phyloP scores from a whole-genome alignment of 2,888 invertebrate species.

The Rhamphomyia laevipes region DNA sequence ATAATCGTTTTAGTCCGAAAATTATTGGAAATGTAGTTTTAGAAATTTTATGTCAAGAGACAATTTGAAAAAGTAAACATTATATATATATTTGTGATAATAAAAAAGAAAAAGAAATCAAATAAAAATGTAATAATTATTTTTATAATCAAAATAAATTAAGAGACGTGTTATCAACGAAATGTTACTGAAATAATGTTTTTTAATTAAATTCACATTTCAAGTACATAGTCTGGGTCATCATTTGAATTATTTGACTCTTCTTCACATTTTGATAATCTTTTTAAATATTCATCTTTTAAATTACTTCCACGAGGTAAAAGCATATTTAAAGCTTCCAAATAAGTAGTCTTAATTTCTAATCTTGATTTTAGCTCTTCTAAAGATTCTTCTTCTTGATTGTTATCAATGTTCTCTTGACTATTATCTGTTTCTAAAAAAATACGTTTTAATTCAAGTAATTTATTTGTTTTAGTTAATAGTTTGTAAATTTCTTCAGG shows the following conservation, averaged over 20 bases:
- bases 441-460: conserved; percentile 53
- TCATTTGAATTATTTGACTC: neutral
- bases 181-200: no score
- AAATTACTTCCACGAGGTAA: neutral
- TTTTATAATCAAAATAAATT: no score
- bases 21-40: no score
- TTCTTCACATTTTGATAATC: neutral
- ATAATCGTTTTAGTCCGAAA: no score
- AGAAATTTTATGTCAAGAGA: no score
- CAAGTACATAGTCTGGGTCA: neutral
- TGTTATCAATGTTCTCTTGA: no score
- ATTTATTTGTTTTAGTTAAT: conserved; percentile 51
- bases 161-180: no score
- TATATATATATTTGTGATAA: no score
- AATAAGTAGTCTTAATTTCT: neutral
- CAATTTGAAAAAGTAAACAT: no score
- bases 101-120: no score
- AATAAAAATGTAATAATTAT: no score
- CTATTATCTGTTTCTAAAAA: conserved; percentile 39
- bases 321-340: neutral
- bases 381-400: neutral
- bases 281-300: neutral
- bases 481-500: conserved; percentile 47
- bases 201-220: neutral
- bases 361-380: neutral